Percentiles rank a stretch among this genome's conserved stretches.
Evolutionary conservation across 2,797 vertebrate genomes (phyloP).

Genomic region (Oreonectes daqikongensis): DNA sequence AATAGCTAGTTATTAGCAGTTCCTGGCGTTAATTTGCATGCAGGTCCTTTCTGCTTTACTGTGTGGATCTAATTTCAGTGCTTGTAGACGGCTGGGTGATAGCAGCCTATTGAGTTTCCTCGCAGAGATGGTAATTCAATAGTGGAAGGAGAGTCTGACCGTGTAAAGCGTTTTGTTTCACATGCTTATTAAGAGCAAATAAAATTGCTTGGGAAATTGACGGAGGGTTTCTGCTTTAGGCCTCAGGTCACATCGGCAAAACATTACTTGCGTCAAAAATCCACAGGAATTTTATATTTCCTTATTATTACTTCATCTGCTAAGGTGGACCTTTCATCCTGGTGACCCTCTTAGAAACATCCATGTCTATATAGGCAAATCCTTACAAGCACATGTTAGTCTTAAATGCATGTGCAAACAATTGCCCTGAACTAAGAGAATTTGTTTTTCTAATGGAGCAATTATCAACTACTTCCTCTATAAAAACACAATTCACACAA

Average conservation of each 20-base stretch:
- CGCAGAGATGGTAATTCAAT: conserved; percentile 77
- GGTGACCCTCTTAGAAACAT: background rate
- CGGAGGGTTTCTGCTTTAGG: conserved; percentile 25
- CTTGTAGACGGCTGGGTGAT: conserved; percentile 75
- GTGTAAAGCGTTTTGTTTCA: conserved; percentile 75
- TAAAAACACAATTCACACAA: background rate
- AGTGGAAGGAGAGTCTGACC: conserved; percentile 70
- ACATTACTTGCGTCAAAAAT: conserved; percentile 11
- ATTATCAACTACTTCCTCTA: background rate
- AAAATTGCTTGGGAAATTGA: conserved; percentile 57
- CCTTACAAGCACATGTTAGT: conserved; percentile 6
- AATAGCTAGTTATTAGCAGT: conserved; percentile 77
- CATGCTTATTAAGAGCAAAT: conserved; percentile 74
- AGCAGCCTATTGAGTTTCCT: conserved; percentile 79
- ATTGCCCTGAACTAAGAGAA: background rate
- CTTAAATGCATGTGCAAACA: background rate
- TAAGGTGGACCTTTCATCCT: background rate
- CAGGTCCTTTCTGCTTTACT: conserved; percentile 69
- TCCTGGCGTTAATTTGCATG: conserved; percentile 74
- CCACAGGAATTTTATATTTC: conserved; percentile 38
- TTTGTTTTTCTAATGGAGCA: background rate
- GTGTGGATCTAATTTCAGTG: conserved; percentile 76
- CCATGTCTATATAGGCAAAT: background rate
- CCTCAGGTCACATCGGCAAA: conserved; percentile 25
- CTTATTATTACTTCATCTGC: background rate